Evolutionary conservation across 2,888 invertebrate species (phyloP), one percentile per base, ranked within the genome.

Genomic region (Cylloceria caligata): DNA sequence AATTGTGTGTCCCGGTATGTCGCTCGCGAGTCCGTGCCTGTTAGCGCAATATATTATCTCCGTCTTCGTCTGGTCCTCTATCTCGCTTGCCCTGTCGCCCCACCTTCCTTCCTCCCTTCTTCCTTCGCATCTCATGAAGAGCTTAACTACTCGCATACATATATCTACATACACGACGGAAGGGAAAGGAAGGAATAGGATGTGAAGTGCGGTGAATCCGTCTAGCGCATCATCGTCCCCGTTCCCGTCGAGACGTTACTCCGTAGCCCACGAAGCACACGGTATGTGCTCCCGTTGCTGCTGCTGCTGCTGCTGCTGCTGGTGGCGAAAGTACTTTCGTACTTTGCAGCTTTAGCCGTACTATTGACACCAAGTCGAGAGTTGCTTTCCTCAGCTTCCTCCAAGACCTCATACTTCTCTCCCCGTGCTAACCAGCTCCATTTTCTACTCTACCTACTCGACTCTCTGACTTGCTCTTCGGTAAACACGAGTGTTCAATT

Each of bases 301-400:
- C 24, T 52, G 6, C 21, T 30, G 24, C 45, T 27, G 24, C 19
- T 60, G 16, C 71, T 52, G 21, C 67, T 52, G 49, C 49, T 45
- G 5, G 49, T 68, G 79, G 81, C 83, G 83, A 81, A 86, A 76
- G 68, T 85, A 85, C 84, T 85, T 86, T 84, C 80, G 85, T 84
- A 84, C 86, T 87, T 86, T 86, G 83, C 84, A 81, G 85, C 86
- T 87, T 85, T 83, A 83, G 78, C 85, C 62, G 82, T 83, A 85
- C 68, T 88, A 86, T 87, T 88, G 86, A 88, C 86, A 86, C 75
- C 67, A 85, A 86, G 84, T 85, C 84, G 84, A 86, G 85, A 78
- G 81, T 80, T 71, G 57, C n/a, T n/a, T 80, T 47, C 49, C 83
- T 62, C 80, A 42, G 39, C 67, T 47, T 13, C 24, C 34, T 62